phyloP scores from a whole-genome alignment of 2,797 vertebrate species.

The Bradypodion ventrale region DNA sequence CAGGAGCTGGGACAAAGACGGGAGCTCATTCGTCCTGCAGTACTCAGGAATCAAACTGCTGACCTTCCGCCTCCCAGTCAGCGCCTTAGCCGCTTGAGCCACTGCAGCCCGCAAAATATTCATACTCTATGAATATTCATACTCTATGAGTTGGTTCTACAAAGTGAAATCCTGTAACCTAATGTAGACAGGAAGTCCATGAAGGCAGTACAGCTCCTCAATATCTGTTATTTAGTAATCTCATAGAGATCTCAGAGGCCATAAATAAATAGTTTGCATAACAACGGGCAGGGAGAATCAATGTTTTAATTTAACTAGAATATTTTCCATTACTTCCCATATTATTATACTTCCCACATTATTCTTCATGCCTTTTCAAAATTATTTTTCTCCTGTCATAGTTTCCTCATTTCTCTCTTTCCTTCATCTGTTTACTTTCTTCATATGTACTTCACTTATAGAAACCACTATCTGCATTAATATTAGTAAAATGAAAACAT shows the following conservation, averaged over 20 bases:
- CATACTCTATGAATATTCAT: neutral
- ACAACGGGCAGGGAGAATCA: neutral
- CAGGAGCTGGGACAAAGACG: too few relatives aligned
- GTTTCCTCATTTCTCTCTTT: neutral
- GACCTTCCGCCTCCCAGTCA: too few relatives aligned
- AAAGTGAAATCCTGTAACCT: too few relatives aligned
- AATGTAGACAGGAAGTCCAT: too few relatives aligned
- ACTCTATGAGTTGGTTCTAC: neutral
- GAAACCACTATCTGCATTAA: too few relatives aligned
- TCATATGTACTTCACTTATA: too few relatives aligned
- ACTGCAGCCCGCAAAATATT: too few relatives aligned
- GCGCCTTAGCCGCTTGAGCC: too few relatives aligned
- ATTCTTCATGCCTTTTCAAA: neutral
- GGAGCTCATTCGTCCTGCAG: too few relatives aligned
- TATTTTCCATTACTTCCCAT: neutral
- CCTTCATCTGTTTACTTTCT: neutral
- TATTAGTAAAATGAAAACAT: too few relatives aligned
- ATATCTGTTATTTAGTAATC: neutral
- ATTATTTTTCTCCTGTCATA: neutral
- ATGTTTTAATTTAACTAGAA: neutral
- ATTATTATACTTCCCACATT: neutral
- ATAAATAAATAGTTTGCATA: neutral
- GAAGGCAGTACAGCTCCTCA: too few relatives aligned
- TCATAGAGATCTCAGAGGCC: neutral
- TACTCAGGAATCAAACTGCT: too few relatives aligned